Evolutionary conservation across 2,113 vertebrate genomes (phyloP).

Genomic region (Asarcornis scutulata): DNA sequence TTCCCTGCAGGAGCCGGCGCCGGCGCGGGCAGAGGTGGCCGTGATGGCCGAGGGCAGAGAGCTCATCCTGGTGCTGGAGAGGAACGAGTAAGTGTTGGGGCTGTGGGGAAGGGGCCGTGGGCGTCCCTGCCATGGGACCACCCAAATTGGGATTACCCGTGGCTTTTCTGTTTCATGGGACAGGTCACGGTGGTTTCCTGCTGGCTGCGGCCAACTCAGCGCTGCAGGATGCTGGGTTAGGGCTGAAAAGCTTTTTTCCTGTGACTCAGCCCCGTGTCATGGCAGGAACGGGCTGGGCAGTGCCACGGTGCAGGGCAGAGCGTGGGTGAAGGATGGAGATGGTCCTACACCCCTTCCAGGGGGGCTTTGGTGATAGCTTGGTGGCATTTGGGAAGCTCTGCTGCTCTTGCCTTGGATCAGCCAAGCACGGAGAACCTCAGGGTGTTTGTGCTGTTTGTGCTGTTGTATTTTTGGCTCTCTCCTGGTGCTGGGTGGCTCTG

Average conservation of each 20-base stretch:
- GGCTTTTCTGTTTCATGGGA: background rate
- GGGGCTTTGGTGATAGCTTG: background rate
- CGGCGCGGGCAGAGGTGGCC: background rate
- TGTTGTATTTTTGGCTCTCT: no score
- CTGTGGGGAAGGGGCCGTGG: background rate
- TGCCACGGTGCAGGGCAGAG: background rate
- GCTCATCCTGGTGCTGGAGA: constrained; percentile 59
- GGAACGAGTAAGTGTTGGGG: background rate
- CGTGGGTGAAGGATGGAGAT: background rate
- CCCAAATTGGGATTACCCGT: no score
- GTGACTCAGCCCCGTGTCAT: background rate
- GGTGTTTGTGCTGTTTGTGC: background rate
- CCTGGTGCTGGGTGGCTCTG: accelerated
- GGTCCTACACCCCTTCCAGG: background rate
- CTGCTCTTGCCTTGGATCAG: background rate
- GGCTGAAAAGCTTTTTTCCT: background rate
- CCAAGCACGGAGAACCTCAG: background rate
- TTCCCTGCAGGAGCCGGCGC: background rate
- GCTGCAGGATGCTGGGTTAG: background rate
- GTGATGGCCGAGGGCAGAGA: constrained; percentile 43
- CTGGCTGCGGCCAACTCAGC: accelerated
- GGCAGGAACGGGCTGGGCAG: background rate
- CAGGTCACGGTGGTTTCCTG: accelerated
- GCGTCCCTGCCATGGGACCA: background rate
- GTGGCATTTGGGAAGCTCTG: background rate